Base-by-base conservation (phyloP, 1,140 invertebrate genomes). In the Thaumetopoea pityocampa region DNA sequence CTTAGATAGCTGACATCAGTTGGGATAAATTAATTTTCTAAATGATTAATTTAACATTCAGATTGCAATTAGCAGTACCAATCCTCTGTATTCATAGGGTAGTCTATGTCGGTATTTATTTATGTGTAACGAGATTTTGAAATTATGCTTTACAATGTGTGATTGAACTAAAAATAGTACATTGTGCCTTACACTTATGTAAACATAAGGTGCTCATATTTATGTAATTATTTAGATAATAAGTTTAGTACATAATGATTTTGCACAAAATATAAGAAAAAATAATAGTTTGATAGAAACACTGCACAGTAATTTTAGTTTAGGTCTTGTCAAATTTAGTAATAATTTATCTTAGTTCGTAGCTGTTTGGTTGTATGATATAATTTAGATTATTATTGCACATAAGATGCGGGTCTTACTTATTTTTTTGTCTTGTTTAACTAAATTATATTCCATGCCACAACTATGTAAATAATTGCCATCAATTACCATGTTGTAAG, bases 401-500 rank as follows among this genome's bases (percentile, higher is more conserved):
- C 64, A 70, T 33, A 40, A 46, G 53, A 70, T 70, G 60, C 51
- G 56, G 44, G 49, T 65, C 32, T 52, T 19, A 46, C 33, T 45
- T 35, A 48, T 42, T 54, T 63, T 58, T 64, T 59, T 52, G 56
- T 62, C 55, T 57, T 63, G 59, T 50, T 51, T 60, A 55, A 63
- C 58, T 79, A 73, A 76, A 73, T 76, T 71, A 71, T 73, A 65
- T 64, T 54, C 48, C 56, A 65, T 60, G 65, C 67, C 64, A 69
- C 60, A 46, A 49, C 10, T 5, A 49, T 81, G 72, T 78, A 74
- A 69, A 79, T 78, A 78, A 36, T 40, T 35, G 67, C 77, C 72
- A 81, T 78, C 61, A 62, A 66, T 69, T 78, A 76, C 66, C 67
- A 72, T 77, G 59, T 56, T 52, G 56, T 74, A 68, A 63, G 63